phyloP scores from a whole-genome alignment of 2,113 vertebrate species.

The Artemisiospiza belli region DNA sequence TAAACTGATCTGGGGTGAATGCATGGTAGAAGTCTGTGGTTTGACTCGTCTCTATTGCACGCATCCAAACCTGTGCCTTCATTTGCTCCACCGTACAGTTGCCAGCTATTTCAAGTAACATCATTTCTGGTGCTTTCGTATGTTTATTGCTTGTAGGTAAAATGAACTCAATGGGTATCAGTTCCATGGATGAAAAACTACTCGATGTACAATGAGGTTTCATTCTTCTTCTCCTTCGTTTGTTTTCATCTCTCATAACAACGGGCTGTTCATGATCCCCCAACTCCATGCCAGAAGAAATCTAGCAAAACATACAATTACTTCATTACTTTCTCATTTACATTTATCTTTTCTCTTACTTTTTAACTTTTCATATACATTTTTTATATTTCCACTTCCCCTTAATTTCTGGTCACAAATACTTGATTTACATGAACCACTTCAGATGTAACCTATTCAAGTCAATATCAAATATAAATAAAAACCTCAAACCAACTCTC shows the following conservation, averaged over 20 bases:
- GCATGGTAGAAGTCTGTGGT: constrained; percentile 88
- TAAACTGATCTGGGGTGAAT: constrained; percentile 87
- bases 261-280: constrained; percentile 78
- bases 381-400: neutral
- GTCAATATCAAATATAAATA: neutral
- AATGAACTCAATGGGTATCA: constrained; percentile 89
- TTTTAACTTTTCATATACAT: neutral
- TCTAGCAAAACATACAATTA: constrained; percentile 44
- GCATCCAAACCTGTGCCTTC: constrained; percentile 94
- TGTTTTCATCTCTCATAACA: constrained; percentile 83
- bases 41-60: constrained; percentile 83
- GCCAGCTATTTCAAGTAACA: constrained; percentile 85
- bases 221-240: constrained; percentile 88
- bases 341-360: neutral
- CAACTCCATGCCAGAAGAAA: constrained; percentile 85
- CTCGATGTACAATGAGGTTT: constrained; percentile 80
- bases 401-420: neutral
- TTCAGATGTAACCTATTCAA: neutral
- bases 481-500: neutral
- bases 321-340: neutral
- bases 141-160: constrained; percentile 84
- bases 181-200: constrained; percentile 81
- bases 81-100: constrained; percentile 95
- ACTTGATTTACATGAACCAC: neutral
- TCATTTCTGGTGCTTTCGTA: constrained; percentile 74